These are phyloP conservation scores for Drosophila planitibia DNA, from an alignment of 2,888 invertebrate genomes.

Conservation along the genomic window DNA sequence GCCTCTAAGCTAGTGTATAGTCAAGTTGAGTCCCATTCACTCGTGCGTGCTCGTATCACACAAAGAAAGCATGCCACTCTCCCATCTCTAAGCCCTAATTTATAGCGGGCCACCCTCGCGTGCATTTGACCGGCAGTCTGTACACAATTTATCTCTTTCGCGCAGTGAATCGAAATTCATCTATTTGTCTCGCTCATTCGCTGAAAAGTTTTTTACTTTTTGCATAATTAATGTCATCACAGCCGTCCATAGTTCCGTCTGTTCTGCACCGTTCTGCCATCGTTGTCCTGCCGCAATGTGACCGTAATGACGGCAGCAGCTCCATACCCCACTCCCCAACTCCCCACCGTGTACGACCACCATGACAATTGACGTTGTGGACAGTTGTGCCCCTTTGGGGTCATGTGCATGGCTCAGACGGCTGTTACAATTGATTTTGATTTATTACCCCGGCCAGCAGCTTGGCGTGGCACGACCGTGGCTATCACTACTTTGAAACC, in stretches of 20 bases:
- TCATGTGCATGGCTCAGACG: slow-evolving; percentile 47
- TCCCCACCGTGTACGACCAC: background rate
- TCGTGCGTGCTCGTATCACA: background rate
- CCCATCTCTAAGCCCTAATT: slow-evolving; percentile 1
- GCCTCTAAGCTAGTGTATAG: background rate
- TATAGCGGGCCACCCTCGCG: slow-evolving; percentile 20
- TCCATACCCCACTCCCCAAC: slow-evolving; percentile 9
- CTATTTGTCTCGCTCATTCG: slow-evolving; percentile 18
- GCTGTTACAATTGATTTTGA: slow-evolving; percentile 73
- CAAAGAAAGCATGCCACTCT: background rate
- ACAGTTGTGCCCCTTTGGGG: slow-evolving; percentile 21
- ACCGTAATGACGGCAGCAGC: slow-evolving; percentile 66
- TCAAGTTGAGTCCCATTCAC: background rate
- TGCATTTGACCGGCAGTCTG: slow-evolving; percentile 20
- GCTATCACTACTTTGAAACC: slow-evolving; percentile 24
- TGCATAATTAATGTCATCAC: slow-evolving; percentile 78
- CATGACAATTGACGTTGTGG: slow-evolving; percentile 6
- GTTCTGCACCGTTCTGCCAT: slow-evolving; percentile 15
- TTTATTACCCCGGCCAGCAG: slow-evolving; percentile 49
- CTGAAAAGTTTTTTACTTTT: slow-evolving; percentile 12
- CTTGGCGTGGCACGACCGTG: slow-evolving; percentile 21
- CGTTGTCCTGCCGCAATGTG: slow-evolving; percentile 63
- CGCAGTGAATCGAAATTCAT: slow-evolving; percentile 4
- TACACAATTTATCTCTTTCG: slow-evolving; percentile 27
- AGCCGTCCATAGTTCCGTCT: slow-evolving; percentile 64